Percentiles rank a stretch among this genome's conserved stretches.
Evolutionary conservation across 2,113 vertebrate species (phyloP).

Genomic region (Ovibos moschatus): DNA sequence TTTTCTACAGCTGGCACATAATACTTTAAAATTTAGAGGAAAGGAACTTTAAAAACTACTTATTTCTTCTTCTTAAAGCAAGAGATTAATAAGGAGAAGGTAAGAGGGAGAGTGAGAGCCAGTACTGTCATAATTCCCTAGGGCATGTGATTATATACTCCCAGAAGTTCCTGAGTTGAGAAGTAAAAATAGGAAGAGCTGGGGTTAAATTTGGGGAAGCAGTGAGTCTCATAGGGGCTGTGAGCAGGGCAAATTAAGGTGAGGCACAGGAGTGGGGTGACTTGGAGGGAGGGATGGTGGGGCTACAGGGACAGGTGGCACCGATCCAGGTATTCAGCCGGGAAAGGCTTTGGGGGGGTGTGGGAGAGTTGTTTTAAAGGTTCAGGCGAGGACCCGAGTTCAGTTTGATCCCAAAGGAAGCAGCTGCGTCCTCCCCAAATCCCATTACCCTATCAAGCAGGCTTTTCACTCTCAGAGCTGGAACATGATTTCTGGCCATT

Average conservation of each 20-base stretch:
- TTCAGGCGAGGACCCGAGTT: background rate
- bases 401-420: background rate
- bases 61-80: conserved; percentile 19
- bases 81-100: background rate
- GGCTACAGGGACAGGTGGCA: background rate
- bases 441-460: background rate
- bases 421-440: background rate
- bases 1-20: background rate
- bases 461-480: background rate
- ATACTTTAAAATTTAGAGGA: background rate
- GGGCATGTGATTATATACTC: background rate
- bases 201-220: background rate
- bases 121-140: background rate
- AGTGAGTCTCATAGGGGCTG: background rate
- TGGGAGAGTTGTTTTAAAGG: background rate
- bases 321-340: background rate
- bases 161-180: background rate
- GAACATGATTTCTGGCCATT: background rate
- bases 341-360: background rate
- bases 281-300: background rate
- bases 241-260: background rate
- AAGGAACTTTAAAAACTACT: background rate
- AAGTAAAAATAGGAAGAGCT: conserved; percentile 45
- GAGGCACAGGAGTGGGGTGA: background rate
- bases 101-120: background rate